Evolutionary conservation across 2,888 invertebrate genomes (phyloP).

Genomic region (Sminthurides aquaticus): DNA sequence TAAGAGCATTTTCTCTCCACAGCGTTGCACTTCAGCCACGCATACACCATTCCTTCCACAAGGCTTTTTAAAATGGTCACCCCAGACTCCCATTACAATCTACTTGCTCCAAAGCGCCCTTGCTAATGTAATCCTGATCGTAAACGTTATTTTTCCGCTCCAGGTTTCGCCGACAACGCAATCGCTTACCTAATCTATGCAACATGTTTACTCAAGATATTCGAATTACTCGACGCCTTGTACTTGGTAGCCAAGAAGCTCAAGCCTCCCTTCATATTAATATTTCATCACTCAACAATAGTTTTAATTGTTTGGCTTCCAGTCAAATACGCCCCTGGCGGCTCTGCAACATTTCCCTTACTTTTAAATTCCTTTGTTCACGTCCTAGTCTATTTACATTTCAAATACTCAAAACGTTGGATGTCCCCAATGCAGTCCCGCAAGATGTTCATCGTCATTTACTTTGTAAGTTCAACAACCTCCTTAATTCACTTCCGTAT

Average conservation of each 20-base stretch:
- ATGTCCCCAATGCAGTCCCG: conserved; percentile 4
- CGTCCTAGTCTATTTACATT: conserved; percentile 18
- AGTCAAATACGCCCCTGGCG: conserved; percentile 23
- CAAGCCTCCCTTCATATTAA: conserved; percentile 12
- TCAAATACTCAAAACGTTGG: conserved; percentile 7
- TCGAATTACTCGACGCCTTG: conserved; percentile 15
- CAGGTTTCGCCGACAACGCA: background rate
- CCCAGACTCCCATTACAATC: too few relatives aligned
- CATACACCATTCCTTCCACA: too few relatives aligned
- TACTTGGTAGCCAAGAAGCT: conserved; percentile 11
- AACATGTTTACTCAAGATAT: conserved; percentile 5
- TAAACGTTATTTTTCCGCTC: too few relatives aligned
- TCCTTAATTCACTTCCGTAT: too few relatives aligned
- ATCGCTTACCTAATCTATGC: conserved; percentile 15
- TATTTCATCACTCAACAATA: conserved; percentile 22
- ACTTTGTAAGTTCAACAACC: conserved; percentile 11
- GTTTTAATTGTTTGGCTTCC: conserved; percentile 15
- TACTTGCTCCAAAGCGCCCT: too few relatives aligned
- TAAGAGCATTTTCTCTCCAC: too few relatives aligned
- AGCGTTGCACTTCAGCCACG: too few relatives aligned
- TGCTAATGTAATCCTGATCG: too few relatives aligned
- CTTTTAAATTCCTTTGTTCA: conserved; percentile 15
- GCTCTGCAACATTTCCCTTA: conserved; percentile 20
- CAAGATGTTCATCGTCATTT: conserved; percentile 12
- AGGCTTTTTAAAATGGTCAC: too few relatives aligned